phyloP scores from a whole-genome alignment of 2,888 invertebrate species.

The Tipula helvola region DNA sequence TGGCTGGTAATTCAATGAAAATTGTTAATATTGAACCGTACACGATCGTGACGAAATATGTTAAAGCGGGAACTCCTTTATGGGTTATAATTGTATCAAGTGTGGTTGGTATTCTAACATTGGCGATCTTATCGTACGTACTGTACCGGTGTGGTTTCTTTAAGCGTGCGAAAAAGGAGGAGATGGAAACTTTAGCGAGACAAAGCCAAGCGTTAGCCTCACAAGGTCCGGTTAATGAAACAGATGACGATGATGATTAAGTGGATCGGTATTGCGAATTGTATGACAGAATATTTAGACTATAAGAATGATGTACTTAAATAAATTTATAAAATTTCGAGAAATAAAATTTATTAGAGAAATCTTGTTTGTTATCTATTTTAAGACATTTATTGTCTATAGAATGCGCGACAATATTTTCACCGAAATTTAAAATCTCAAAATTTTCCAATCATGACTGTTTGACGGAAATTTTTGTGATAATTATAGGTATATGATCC shows the following conservation, averaged over 20 bases:
- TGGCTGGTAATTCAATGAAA: neutral
- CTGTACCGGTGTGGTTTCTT: conserved; percentile 34
- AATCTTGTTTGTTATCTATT: neutral
- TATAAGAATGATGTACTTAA: neutral
- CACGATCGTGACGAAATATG: neutral
- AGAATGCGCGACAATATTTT: neutral
- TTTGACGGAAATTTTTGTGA: neutral
- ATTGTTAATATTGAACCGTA: neutral
- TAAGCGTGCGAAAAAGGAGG: conserved; percentile 36
- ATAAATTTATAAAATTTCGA: neutral
- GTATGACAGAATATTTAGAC: neutral
- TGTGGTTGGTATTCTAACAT: neutral
- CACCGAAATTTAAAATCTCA: neutral
- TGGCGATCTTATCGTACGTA: neutral
- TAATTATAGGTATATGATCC: neutral
- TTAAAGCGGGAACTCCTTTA: neutral
- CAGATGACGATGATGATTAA: neutral
- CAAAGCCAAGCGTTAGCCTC: neutral
- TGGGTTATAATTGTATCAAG: neutral
- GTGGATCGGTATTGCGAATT: neutral
- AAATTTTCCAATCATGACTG: neutral
- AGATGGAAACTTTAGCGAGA: conserved; percentile 28
- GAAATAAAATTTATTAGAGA: neutral
- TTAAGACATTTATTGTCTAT: neutral
- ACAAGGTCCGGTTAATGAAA: neutral